phyloP scores from a whole-genome alignment of 2,113 vertebrate genomes.

The Castor canadensis region DNA sequence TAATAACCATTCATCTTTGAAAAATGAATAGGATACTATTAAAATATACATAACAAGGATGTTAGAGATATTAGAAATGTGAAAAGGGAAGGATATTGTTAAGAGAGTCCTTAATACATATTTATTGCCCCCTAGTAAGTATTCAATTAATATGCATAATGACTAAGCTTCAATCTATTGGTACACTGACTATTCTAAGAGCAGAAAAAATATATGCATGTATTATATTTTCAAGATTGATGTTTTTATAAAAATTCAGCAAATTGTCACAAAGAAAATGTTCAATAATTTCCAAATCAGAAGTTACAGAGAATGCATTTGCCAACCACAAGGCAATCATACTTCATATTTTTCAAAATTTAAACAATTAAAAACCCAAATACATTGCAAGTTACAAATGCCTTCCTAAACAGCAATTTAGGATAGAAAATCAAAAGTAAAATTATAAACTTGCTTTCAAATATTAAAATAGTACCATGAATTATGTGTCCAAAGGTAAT shows the following conservation, averaged over 20 bases:
- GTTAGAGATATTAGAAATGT: neutral
- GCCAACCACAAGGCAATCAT: neutral
- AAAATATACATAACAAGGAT: neutral
- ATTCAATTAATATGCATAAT: neutral
- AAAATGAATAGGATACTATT: neutral
- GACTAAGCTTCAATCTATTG: neutral
- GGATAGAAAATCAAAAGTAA: neutral
- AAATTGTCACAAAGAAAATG: neutral
- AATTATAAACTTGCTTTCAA: neutral
- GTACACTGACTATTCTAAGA: neutral
- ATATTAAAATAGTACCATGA: neutral
- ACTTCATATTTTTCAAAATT: neutral
- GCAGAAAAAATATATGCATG: neutral
- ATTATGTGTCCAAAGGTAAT: neutral
- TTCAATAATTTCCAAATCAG: neutral
- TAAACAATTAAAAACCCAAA: slow-evolving; percentile 10
- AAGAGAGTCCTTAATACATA: neutral
- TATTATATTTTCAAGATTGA: neutral
- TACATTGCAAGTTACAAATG: neutral
- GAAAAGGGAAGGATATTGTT: neutral
- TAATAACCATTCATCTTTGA: neutral
- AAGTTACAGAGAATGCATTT: neutral
- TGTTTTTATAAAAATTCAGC: neutral
- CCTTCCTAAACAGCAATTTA: neutral
- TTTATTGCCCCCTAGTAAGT: neutral